These are phyloP conservation scores for Lepidocyrtoides sp. DNA, from an alignment of 2,888 invertebrate species.

Conservation along the genomic window DNA sequence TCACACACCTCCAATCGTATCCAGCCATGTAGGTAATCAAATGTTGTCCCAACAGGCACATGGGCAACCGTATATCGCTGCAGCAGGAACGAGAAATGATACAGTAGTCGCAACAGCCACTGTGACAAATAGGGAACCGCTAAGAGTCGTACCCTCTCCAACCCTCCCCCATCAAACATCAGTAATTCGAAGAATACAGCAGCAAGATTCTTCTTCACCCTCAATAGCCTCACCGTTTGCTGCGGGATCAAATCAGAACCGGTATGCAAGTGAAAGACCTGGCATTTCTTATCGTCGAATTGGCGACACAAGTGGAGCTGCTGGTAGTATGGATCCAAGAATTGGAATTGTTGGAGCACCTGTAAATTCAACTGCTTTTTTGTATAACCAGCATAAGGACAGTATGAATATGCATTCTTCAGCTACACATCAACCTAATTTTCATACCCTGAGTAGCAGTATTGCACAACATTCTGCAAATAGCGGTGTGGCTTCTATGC, in stretches of 20 bases:
- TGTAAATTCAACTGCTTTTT: not conserved
- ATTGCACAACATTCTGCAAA: not conserved
- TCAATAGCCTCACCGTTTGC: not conserved
- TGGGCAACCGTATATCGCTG: not conserved
- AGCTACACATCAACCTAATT: not conserved
- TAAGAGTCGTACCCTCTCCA: not conserved
- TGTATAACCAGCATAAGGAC: constrained; percentile 9
- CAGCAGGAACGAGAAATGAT: not conserved
- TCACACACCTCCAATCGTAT: not conserved
- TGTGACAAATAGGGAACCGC: constrained; percentile 1
- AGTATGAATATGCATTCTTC: not conserved
- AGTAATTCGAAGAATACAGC: constrained; percentile 64
- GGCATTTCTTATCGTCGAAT: not conserved
- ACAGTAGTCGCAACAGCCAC: not conserved
- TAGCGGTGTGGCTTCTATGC: not conserved
- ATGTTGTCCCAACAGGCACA: not conserved
- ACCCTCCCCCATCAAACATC: constrained; percentile 56
- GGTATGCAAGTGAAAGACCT: not conserved
- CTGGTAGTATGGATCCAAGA: too few species aligned
- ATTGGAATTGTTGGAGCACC: not conserved
- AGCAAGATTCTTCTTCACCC: constrained; percentile 4
- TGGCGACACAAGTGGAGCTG: not conserved
- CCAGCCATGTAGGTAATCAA: constrained; percentile 5
- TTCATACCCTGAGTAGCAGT: not conserved
- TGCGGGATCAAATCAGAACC: not conserved